These are phyloP conservation scores for Otus scops DNA, from an alignment of 2,797 vertebrate species.

Conservation along the genomic window DNA sequence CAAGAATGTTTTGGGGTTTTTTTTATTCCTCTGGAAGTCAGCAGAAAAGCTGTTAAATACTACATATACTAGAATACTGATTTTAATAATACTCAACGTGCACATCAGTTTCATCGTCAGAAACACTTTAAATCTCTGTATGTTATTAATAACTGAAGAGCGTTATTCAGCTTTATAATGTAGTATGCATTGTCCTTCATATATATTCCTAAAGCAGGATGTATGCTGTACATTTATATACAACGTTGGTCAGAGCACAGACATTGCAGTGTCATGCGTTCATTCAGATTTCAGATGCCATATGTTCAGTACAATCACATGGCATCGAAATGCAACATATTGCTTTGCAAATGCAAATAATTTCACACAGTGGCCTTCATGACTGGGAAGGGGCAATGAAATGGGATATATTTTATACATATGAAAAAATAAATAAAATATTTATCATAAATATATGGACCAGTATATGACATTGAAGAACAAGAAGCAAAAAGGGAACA, in stretches of 20 bases:
- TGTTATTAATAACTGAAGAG: conserved; percentile 65
- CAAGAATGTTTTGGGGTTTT: conserved; percentile 72
- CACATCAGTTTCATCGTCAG: conserved; percentile 75
- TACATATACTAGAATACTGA: conserved; percentile 75
- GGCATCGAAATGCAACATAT: conserved; percentile 78
- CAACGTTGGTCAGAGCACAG: conserved; percentile 69
- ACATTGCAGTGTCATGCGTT: conserved; percentile 80
- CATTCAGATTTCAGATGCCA: conserved; percentile 75
- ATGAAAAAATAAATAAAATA: conserved; percentile 30
- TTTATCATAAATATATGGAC: conserved; percentile 96
- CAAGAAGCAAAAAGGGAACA: conserved; percentile 96
- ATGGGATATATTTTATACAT: conserved; percentile 58
- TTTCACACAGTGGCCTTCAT: conserved; percentile 70
- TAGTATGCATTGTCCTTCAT: conserved; percentile 59
- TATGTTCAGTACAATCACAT: conserved; percentile 69
- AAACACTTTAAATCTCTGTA: conserved; percentile 73
- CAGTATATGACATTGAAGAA: conserved; percentile 99
- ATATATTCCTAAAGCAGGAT: conserved; percentile 72
- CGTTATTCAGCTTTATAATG: conserved; percentile 51
- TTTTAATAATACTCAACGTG: conserved; percentile 83
- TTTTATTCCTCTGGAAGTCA: conserved; percentile 72
- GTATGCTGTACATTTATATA: conserved; percentile 79
- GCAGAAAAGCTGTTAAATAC: conserved; percentile 72
- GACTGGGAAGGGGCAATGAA: conserved; percentile 62
- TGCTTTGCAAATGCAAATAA: conserved; percentile 76